phyloP scores from a whole-genome alignment of 2,888 invertebrate species.

The Automeris io region DNA sequence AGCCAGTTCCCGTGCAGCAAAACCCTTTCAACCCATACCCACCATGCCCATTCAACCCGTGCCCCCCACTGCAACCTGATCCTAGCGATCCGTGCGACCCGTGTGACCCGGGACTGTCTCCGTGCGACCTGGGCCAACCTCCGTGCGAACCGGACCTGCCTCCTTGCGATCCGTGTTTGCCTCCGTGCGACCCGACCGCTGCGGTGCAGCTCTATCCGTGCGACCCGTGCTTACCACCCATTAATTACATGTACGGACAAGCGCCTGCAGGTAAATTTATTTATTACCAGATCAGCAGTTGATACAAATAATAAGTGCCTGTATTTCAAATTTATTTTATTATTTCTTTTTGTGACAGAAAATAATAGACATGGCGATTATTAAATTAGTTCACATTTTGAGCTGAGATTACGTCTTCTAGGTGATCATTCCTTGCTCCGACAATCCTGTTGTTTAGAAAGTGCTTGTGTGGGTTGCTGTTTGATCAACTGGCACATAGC shows the following conservation, averaged over 20 bases:
- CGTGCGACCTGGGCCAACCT: conserved; percentile 12
- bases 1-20: conserved; percentile 36
- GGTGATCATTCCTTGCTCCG: no score
- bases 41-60: conserved; percentile 4
- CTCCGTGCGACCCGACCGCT: not conserved
- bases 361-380: no score
- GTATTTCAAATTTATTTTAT: no score
- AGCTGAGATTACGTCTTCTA: no score
- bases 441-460: no score
- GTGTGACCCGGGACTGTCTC: conserved; percentile 10
- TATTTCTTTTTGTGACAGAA: no score
- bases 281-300: no score
- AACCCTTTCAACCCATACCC: conserved; percentile 12
- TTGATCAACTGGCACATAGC: no score
- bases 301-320: no score
- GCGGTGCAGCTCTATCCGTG: conserved; percentile 7
- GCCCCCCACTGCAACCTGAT: not conserved
- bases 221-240: conserved; percentile 18
- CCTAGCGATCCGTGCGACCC: conserved; percentile 12
- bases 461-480: no score
- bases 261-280: conserved; percentile 47
- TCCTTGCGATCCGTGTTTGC: not conserved
- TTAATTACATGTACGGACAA: conserved; percentile 41
- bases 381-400: no score
- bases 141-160: conserved; percentile 8